Conservation (phyloP, 2,888 invertebrate genomes). For the Sialis lutaria region DNA sequence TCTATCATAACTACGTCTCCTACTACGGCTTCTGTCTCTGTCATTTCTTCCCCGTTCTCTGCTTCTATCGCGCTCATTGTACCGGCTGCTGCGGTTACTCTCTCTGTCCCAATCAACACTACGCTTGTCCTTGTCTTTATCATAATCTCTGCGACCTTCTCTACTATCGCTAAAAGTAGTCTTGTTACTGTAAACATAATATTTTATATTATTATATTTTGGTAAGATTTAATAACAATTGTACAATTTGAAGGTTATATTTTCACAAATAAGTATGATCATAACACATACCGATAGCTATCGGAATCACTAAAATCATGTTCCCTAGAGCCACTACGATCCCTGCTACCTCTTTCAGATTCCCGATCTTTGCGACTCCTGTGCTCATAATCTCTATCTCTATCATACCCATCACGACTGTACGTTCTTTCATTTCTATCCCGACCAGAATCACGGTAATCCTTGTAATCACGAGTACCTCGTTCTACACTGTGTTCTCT, state of each 20-base stretch:
- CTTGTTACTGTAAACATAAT: neutral
- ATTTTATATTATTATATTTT: too few species aligned
- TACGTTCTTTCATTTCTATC: constrained; percentile 6
- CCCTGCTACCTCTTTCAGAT: constrained; percentile 14
- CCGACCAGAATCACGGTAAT: constrained; percentile 5
- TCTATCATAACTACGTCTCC: constrained; percentile 16
- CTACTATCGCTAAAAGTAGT: neutral
- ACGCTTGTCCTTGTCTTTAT: constrained; percentile 1
- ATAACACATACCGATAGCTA: neutral
- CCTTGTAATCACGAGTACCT: neutral
- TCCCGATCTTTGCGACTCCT: constrained; percentile 23
- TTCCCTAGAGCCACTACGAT: neutral
- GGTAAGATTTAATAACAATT: too few species aligned
- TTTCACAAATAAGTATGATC: too few species aligned
- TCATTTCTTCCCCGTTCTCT: constrained; percentile 10
- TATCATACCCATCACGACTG: constrained; percentile 18
- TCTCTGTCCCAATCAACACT: constrained; percentile 1
- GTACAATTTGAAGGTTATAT: too few species aligned
- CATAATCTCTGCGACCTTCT: neutral
- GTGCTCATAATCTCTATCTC: constrained; percentile 18
- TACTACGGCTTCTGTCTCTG: constrained; percentile 13
- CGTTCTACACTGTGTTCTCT: neutral
- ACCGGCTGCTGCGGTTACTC: neutral
- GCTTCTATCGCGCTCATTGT: constrained; percentile 10
- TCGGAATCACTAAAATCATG: neutral